These are phyloP conservation scores for Olivierus martensii DNA, from an alignment of 1,140 invertebrate species.

Conservation along the genomic window DNA sequence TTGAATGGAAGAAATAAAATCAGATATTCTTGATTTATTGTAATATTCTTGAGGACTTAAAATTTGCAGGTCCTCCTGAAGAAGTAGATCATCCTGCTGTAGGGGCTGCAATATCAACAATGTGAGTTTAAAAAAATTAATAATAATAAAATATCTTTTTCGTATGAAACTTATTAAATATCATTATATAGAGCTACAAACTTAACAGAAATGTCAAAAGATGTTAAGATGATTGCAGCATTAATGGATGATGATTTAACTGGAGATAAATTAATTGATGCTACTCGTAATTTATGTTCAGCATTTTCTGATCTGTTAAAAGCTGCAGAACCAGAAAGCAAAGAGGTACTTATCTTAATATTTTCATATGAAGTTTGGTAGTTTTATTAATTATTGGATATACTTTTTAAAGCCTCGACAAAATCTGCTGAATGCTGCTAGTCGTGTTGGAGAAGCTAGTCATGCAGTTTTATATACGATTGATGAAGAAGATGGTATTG, in stretches of 20 bases:
- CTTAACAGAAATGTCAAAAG: constrained; percentile 89
- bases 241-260: constrained; percentile 70
- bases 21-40: too few species aligned
- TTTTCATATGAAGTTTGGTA: too few species aligned
- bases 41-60: too few species aligned
- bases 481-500: constrained; percentile 68
- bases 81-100: constrained; percentile 82
- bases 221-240: constrained; percentile 86
- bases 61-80: constrained; percentile 33
- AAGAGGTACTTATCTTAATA: constrained; percentile 48
- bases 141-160: background rate
- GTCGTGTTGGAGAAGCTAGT: constrained; percentile 87
- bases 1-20: too few species aligned
- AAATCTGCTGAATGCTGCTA: constrained; percentile 83
- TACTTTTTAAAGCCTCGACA: constrained; percentile 67
- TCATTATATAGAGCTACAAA: constrained; percentile 53
- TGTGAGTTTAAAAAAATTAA: constrained; percentile 33
- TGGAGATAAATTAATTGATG: constrained; percentile 77
- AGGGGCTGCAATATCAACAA: constrained; percentile 91
- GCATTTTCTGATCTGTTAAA: constrained; percentile 91
- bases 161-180: background rate
- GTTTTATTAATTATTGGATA: too few species aligned
- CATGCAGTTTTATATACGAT: constrained; percentile 87
- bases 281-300: constrained; percentile 75
- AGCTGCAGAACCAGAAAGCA: constrained; percentile 83